Evolutionary conservation across 2,888 invertebrate genomes (phyloP).

Genomic region (Helobdella robusta): DNA sequence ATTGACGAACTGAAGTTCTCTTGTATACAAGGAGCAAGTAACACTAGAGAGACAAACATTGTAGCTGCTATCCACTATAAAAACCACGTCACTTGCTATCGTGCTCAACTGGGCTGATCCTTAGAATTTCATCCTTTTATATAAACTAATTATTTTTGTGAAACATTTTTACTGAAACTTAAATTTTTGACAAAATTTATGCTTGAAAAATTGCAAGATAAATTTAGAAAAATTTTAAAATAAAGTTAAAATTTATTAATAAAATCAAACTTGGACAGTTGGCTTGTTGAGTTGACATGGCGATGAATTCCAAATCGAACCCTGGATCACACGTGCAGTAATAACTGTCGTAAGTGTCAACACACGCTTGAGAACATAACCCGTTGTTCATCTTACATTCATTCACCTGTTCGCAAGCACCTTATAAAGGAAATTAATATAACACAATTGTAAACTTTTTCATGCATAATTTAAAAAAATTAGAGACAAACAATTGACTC

Average conservation of each 20-base stretch:
- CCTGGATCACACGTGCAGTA: conserved; percentile 33
- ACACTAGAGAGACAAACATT: not conserved
- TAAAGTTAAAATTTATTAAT: not conserved
- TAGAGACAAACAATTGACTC: not conserved
- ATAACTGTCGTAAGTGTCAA: conserved; percentile 32
- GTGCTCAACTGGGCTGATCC: conserved; percentile 1
- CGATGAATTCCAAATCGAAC: conserved; percentile 19
- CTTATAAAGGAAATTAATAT: not conserved
- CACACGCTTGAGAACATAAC: conserved; percentile 29
- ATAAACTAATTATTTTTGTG: too few species aligned
- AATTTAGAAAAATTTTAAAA: not conserved
- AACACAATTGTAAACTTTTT: not conserved
- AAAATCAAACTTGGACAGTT: conserved; percentile 15
- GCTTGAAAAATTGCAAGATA: not conserved
- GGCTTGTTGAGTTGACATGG: not conserved
- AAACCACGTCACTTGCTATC: conserved; percentile 25
- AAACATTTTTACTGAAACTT: not conserved
- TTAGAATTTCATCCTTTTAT: too few species aligned
- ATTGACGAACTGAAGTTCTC: conserved; percentile 3
- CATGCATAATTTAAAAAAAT: not conserved
- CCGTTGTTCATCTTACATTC: conserved; percentile 32
- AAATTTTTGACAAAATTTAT: not conserved
- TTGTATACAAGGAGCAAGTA: conserved; percentile 16
- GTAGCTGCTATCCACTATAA: conserved; percentile 25
- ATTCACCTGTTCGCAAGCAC: conserved; percentile 18